Percentiles rank a stretch among this genome's conserved stretches.
Conservation (phyloP, 2,888 invertebrate species). For the Anodontia alba region DNA sequence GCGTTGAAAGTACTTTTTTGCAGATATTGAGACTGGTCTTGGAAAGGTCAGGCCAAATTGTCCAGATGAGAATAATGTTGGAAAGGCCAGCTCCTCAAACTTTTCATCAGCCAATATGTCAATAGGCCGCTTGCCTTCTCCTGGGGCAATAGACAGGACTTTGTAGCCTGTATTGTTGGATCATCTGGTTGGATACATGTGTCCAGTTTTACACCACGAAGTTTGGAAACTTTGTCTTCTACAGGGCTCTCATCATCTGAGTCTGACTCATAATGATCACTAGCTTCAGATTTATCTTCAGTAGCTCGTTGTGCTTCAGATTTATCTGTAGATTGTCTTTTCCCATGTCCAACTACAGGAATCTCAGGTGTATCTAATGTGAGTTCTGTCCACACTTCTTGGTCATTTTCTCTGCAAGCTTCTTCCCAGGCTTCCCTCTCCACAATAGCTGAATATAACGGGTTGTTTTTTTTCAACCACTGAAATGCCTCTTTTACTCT, state of each 20-base stretch:
- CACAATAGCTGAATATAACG: no score
- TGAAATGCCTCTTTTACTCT: not conserved
- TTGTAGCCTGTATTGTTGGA: constrained; percentile 5
- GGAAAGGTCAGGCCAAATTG: constrained; percentile 28
- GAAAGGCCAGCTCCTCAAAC: constrained; percentile 35
- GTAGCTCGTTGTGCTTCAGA: not conserved
- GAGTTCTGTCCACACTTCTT: not conserved
- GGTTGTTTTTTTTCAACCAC: not conserved
- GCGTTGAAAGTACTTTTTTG: constrained; percentile 36
- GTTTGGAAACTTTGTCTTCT: constrained; percentile 7
- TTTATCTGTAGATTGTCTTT: not conserved
- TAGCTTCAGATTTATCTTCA: not conserved
- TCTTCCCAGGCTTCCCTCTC: not conserved
- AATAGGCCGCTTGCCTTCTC: constrained; percentile 18
- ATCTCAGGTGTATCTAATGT: no score
- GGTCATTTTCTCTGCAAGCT: not conserved
- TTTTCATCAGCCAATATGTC: constrained; percentile 25
- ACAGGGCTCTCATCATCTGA: not conserved
- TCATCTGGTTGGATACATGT: constrained; percentile 11
- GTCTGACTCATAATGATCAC: not conserved
- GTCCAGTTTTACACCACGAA: constrained; percentile 21
- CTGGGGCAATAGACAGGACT: constrained; percentile 25
- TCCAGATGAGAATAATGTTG: constrained; percentile 29
- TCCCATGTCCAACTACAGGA: not conserved
- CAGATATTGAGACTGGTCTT: constrained; percentile 15